phyloP scores from a whole-genome alignment of 2,113 vertebrate genomes.

The Athene noctua region DNA sequence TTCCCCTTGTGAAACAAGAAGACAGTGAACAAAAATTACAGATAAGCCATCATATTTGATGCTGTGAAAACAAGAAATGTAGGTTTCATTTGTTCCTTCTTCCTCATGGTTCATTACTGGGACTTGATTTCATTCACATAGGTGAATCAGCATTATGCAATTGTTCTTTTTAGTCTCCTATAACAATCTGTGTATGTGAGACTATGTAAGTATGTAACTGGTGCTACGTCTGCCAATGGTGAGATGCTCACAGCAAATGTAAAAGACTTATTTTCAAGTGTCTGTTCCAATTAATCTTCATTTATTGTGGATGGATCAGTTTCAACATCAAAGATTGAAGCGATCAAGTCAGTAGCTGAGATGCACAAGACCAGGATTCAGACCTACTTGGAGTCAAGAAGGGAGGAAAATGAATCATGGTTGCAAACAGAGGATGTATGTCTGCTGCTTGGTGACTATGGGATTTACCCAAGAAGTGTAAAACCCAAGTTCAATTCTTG shows the following conservation, averaged over 20 bases:
- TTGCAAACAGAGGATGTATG: neutral
- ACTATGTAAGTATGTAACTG: neutral
- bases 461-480: neutral
- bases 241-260: neutral
- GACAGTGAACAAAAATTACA: neutral
- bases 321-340: neutral
- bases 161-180: neutral
- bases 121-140: neutral
- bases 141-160: neutral
- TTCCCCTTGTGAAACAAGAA: neutral
- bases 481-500: neutral
- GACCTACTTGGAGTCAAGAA: neutral
- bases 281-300: neutral
- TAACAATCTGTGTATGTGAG: neutral
- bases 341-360: neutral
- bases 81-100: neutral
- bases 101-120: neutral
- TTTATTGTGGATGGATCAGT: neutral
- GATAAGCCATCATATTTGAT: neutral
- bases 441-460: neutral
- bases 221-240: neutral
- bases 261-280: neutral
- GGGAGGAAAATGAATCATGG: neutral
- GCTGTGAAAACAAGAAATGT: neutral
- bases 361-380: neutral